These are phyloP conservation scores for Anas platyrhynchos DNA, from an alignment of 2,113 vertebrate species.

Conservation along the genomic window DNA sequence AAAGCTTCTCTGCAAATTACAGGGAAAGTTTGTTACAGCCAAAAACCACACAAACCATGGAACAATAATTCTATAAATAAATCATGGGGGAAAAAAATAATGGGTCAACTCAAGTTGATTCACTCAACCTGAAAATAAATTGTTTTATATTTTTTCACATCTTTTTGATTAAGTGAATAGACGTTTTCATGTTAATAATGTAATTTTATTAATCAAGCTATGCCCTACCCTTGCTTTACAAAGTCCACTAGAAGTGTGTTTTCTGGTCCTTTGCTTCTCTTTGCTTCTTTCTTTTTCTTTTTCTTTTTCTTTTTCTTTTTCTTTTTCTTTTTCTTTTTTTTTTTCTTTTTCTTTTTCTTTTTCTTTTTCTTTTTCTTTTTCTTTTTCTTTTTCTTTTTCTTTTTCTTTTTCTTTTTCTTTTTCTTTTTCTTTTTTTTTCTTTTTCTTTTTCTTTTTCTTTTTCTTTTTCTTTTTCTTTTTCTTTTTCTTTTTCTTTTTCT, in stretches of 20 bases:
- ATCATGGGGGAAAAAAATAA: fast-evolving
- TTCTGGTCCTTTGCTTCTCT: background rate
- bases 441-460: too few relatives aligned
- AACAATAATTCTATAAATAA: background rate
- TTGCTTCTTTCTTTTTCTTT: too few relatives aligned
- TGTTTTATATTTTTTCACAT: background rate
- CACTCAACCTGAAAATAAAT: background rate
- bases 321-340: too few relatives aligned
- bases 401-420: background rate
- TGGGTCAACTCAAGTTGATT: background rate
- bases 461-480: too few relatives aligned
- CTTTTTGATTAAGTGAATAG: background rate
- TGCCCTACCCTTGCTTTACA: fast-evolving
- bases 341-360: too few relatives aligned
- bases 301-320: background rate
- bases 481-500: background rate
- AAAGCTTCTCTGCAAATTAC: background rate
- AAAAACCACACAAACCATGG: background rate
- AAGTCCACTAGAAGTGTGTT: fast-evolving
- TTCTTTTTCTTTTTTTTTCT: too few relatives aligned
- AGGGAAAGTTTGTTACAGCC: fast-evolving
- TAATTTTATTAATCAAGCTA: background rate
- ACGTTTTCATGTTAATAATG: background rate
- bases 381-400: background rate
- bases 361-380: too few relatives aligned